Base-by-base conservation (phyloP, 2,888 invertebrate species). In the Helleia helle region DNA sequence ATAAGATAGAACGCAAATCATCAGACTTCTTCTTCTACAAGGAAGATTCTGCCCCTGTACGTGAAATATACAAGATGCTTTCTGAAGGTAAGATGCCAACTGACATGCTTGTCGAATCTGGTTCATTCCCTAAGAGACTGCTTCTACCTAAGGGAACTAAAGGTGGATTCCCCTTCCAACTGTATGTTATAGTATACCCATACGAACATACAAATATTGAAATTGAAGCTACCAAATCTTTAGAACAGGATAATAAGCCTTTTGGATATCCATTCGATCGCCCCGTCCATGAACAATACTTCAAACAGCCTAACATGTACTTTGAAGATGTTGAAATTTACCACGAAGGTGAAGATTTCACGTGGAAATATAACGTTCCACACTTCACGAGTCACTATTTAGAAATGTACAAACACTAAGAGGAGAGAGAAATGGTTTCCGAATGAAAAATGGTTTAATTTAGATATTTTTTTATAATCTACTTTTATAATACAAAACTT, bases 131-230 rank as follows among this genome's bases (percentile, higher is more conserved):
- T 2, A 85, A 88, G 45, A 89, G 91, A 49, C 74, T 92, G 38
- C 72, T 93, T 59, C 68, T 94, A 43, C 93, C 94, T 25, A 91
- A 86, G 62, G 94, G 94, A 60, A 89, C 85, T 51, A 73, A 71
- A 26, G 87, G 88, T 48, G 93, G 94, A 39, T 86, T 87, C 71
- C 87, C 87, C 38, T 88, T 88, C 80, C 88, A 89, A 52, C 57
- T 92, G 45, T 90, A 87, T 69, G 87, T 90, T 39, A 84, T 89
- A 37, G 85, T 89, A 13, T 87, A 86, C 52, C 88, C 89, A 31
- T 85, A 76, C 54, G 70, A 77, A 34, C 65, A 71, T 5, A 62
- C 75, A 22, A 77, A 83, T 36, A 63, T 65, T 24, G 40, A 47
- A 12, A 55, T 59, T 29, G 65, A 68, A 1, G 45, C 52, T 1